Base-by-base conservation (phyloP, 2,797 vertebrate species). In the Mustela erminea region DNA sequence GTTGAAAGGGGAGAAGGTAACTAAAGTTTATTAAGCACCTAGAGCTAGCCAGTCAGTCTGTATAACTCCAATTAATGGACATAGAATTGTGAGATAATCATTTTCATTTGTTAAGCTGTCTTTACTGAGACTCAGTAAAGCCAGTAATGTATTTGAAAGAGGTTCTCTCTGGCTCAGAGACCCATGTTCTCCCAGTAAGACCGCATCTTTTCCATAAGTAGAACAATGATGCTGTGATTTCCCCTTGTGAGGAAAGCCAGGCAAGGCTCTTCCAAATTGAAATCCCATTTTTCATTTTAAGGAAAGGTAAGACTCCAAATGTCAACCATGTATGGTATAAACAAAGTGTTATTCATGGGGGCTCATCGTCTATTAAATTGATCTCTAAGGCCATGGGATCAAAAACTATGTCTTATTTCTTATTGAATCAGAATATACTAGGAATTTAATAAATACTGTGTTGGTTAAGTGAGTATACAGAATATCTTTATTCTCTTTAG, bases 51-150 rank as follows among this genome's bases (percentile, higher is more conserved):
- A 58, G 32, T 74, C 21, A 29, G 52, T 83, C 66, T 92, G 18
- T n/a, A 7, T 72, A 80, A 54, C 11, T 78, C 12, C 41, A 75
- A 17, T 66, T 70, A 95, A 86, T n/a, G 52, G 74, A 84, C 25
- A 87, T 14, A 52, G 52, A 35, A 46, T 74, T 83, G n/a, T 41
- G 56, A 93, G 21, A 77, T 85, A 49, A n/a, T 86, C 68, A 75
- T 84, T 96, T 97, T 95, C 21, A 77, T 84, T 87, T 87, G 75
- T 81, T 94, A 87, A 88, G 23, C 56, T 87, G 7, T 80, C 41
- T 54, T 95, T 82, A 82, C 32, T 60, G 23, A 95, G 38, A 20
- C 21, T 81, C 41, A 74, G 60, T 58, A 89, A 92, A 95, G 17
- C 2, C 62, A 81, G 20, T 41, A 12, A 0, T 75, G 2, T 35